Conservation (phyloP, 1,140 invertebrate species). For the Ylistrum balloti region DNA sequence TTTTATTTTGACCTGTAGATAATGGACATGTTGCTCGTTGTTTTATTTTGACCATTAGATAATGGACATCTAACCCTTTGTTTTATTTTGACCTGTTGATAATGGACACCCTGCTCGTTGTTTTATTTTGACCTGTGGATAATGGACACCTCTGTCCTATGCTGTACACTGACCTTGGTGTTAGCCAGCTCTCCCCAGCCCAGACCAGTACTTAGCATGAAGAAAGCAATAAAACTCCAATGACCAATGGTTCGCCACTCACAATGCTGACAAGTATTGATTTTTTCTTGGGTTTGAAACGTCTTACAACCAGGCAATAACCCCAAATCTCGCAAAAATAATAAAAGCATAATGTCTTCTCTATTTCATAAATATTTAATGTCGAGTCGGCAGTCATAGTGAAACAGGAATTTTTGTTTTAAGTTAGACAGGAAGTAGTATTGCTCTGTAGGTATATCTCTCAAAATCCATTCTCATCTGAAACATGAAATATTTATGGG, state of each 20-base stretch:
- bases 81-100: neutral
- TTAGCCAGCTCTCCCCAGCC: constrained; percentile 4
- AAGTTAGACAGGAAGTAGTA: constrained; percentile 17
- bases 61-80: neutral
- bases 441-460: constrained; percentile 8
- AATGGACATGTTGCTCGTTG: neutral
- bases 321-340: constrained; percentile 34
- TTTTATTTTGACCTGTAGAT: constrained; percentile 10
- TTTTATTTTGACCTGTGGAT: constrained; percentile 20
- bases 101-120: neutral
- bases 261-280: constrained; percentile 33
- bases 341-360: constrained; percentile 28
- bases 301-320: constrained; percentile 27
- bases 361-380: constrained; percentile 40
- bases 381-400: neutral
- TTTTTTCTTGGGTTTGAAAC: constrained; percentile 29
- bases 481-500: constrained; percentile 40
- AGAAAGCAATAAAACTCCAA: constrained; percentile 26
- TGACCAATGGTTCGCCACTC: constrained; percentile 30
- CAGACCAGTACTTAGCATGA: constrained; percentile 32
- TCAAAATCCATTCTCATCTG: constrained; percentile 38
- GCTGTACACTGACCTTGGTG: neutral
- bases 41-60: neutral
- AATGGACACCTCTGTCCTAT: neutral
- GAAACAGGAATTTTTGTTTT: constrained; percentile 35